Evolutionary conservation across 1,140 invertebrate genomes (phyloP).

Genomic region (Drosophila paulistorum): DNA sequence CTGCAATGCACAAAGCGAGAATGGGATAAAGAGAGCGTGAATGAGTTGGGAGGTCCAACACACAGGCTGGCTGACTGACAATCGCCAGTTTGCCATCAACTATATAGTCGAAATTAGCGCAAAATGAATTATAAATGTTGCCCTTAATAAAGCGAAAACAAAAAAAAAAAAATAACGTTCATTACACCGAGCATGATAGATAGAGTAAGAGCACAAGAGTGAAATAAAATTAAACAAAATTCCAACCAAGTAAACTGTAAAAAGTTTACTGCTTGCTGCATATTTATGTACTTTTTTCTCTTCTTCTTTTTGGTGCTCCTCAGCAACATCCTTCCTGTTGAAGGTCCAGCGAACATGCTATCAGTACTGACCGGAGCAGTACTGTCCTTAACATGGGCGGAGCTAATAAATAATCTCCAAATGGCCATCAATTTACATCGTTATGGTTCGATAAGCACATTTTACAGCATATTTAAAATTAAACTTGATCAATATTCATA

Average conservation of each 20-base stretch:
- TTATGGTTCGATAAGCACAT: background rate
- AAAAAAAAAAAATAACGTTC: conserved; percentile 17
- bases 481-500: too few relatives aligned
- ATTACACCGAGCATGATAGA: too few relatives aligned
- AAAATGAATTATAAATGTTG: conserved; percentile 79
- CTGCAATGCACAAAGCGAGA: conserved; percentile 18
- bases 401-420: background rate
- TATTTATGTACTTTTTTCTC: conserved; percentile 13
- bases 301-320: background rate
- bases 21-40: conserved; percentile 2
- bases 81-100: conserved; percentile 54
- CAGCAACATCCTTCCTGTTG: conserved; percentile 30
- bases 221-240: conserved; percentile 22
- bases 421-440: background rate
- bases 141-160: conserved; percentile 60
- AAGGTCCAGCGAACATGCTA: background rate
- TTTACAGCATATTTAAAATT: background rate
- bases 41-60: background rate
- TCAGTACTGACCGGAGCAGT: background rate
- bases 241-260: conserved; percentile 18
- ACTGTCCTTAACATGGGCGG: conserved; percentile 1
- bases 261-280: conserved; percentile 20
- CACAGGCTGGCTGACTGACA: conserved; percentile 18
- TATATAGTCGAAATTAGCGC: conserved; percentile 77
- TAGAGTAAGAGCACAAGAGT: conserved; percentile 9